Conservation (phyloP, 2,888 invertebrate genomes). For the Pollenia angustigena region DNA sequence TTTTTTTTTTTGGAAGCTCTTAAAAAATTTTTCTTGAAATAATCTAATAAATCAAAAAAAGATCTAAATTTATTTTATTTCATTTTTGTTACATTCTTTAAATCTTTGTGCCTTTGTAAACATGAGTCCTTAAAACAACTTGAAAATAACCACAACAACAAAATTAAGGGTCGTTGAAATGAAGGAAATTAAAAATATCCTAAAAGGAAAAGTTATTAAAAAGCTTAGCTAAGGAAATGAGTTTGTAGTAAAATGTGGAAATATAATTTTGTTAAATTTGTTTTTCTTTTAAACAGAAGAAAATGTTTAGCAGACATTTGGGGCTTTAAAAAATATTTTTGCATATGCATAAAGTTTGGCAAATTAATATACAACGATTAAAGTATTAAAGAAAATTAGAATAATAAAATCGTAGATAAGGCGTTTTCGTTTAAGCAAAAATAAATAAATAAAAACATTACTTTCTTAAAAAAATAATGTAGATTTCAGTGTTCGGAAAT, state of each 20-base stretch:
- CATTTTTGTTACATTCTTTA: background rate
- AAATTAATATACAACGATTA: too few species aligned
- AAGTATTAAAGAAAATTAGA: too few species aligned
- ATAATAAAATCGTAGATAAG: too few species aligned
- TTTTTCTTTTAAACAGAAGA: background rate
- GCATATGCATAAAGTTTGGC: too few species aligned
- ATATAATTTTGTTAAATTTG: background rate
- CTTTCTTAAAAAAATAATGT: too few species aligned
- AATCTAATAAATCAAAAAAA: slow-evolving; percentile 35
- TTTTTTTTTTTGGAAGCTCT: background rate
- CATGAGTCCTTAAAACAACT: background rate
- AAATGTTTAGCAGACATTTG: background rate
- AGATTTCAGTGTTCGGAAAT: too few species aligned
- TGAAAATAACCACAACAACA: background rate
- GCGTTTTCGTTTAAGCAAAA: too few species aligned
- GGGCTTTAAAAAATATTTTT: background rate
- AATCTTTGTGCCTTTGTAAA: too few species aligned
- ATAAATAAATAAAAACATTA: too few species aligned
- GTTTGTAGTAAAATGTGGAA: slow-evolving; percentile 12
- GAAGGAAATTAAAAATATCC: slow-evolving; percentile 55
- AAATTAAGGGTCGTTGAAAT: background rate
- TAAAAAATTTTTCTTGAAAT: background rate
- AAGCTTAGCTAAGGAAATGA: slow-evolving; percentile 32
- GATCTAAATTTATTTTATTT: slow-evolving; percentile 8
- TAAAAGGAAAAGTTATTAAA: slow-evolving; percentile 11